These are phyloP conservation scores for Mythimna ferrago DNA, from an alignment of 2,888 invertebrate genomes.

Conservation along the genomic window DNA sequence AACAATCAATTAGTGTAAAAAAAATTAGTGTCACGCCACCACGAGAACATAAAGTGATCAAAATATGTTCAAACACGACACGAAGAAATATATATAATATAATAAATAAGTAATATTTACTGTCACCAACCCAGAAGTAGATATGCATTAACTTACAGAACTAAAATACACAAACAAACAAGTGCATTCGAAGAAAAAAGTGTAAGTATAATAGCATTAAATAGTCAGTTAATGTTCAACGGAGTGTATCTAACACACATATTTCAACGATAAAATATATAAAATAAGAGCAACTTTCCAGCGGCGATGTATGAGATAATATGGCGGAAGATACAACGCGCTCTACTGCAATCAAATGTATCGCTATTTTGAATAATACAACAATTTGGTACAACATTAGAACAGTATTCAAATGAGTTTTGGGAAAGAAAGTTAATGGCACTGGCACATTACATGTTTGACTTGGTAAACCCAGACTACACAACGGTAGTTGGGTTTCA, in stretches of 20 bases:
- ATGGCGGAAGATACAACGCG: constrained; percentile 68
- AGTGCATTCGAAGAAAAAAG: constrained; percentile 49
- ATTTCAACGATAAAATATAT: constrained; percentile 66
- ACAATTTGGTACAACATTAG: constrained; percentile 60
- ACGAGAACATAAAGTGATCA: not conserved
- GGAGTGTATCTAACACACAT: constrained; percentile 64
- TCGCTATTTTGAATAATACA: constrained; percentile 69
- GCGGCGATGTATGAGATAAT: constrained; percentile 64
- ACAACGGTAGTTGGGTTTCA: constrained; percentile 11
- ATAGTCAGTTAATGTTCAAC: constrained; percentile 60
- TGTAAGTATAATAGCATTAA: constrained; percentile 56
- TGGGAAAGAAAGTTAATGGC: constrained; percentile 43
- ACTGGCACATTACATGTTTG: constrained; percentile 42
- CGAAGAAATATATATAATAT: not conserved
- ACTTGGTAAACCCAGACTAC: constrained; percentile 15
- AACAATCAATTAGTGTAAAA: no score
- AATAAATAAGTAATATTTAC: not conserved
- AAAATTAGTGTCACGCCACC: no score
- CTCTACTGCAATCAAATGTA: constrained; percentile 67
- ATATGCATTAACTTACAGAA: not conserved
- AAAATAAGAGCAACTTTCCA: constrained; percentile 71
- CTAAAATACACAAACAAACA: constrained; percentile 41
- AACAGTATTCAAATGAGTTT: constrained; percentile 60
- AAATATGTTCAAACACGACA: constrained; percentile 5
- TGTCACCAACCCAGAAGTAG: not conserved